Percentiles rank a stretch among this genome's conserved stretches.
These are phyloP conservation scores for Nephrotoma guestfalica DNA, from an alignment of 2,888 invertebrate species.

Conservation along the genomic window DNA sequence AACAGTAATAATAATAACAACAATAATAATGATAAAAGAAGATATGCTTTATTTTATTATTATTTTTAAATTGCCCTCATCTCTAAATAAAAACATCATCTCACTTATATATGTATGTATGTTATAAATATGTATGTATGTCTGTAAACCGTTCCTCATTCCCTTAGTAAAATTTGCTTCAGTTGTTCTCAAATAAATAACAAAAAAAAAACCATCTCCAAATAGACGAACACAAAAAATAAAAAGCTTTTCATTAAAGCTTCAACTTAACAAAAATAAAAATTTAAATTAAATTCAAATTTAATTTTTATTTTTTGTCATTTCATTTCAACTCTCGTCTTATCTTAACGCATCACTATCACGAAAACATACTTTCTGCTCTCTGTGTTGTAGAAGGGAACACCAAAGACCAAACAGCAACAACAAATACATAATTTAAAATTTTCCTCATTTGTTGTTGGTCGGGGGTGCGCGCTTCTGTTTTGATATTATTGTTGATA, in stretches of 20 bases:
- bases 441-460: background rate
- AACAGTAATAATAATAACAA: background rate
- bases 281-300: background rate
- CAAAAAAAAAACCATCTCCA: background rate
- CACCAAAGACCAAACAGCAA: background rate
- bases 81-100: background rate
- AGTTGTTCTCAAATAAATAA: background rate
- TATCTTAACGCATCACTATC: background rate
- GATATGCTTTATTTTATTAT: background rate
- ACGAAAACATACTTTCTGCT: background rate
- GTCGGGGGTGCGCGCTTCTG: background rate
- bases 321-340: background rate
- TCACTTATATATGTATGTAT: background rate
- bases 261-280: background rate
- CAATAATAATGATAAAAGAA: background rate
- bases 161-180: background rate
- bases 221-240: background rate
- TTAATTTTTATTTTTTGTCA: background rate
- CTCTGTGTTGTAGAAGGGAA: background rate
- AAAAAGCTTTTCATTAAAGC: background rate
- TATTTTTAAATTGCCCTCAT: background rate
- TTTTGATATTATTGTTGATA: background rate
- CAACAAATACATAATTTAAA: background rate
- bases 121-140: background rate
- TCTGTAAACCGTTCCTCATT: background rate